Percentiles rank a stretch among this genome's conserved stretches.
These are phyloP conservation scores for Centropristis striata DNA, from an alignment of 2,113 vertebrate species.

Conservation along the genomic window DNA sequence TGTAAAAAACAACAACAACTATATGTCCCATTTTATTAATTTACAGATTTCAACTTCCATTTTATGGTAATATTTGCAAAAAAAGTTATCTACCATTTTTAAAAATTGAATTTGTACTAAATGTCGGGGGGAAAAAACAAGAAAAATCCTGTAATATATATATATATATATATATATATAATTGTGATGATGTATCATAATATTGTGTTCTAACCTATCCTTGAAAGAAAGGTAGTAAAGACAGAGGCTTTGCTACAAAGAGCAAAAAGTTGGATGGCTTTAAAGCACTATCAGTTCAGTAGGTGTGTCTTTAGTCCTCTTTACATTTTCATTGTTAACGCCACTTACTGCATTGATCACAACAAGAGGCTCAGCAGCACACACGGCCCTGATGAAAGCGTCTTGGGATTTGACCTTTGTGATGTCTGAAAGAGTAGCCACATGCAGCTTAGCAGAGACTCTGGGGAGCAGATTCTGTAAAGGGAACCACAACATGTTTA, in stretches of 20 bases:
- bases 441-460: slow-evolving; percentile 90
- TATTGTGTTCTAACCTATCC: not conserved
- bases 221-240: not conserved
- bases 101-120: too few relatives aligned
- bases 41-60: too few relatives aligned
- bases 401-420: slow-evolving; percentile 88
- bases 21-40: too few relatives aligned
- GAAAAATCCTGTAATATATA: too few relatives aligned
- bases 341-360: slow-evolving; percentile 20
- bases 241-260: not conserved
- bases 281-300: not conserved
- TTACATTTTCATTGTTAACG: slow-evolving; percentile 20
- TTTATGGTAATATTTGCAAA: too few relatives aligned
- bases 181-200: slow-evolving; percentile 4
- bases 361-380: slow-evolving; percentile 83
- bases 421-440: slow-evolving; percentile 90
- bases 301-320: not conserved
- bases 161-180: too few relatives aligned
- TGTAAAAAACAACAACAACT: too few relatives aligned
- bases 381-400: slow-evolving; percentile 89
- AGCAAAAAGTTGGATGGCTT: not conserved
- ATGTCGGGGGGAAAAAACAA: too few relatives aligned
- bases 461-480: slow-evolving; percentile 89
- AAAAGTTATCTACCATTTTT: too few relatives aligned
- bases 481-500: slow-evolving; percentile 20